Percentiles rank a stretch among this genome's conserved stretches.
Conservation (phyloP, 1,140 invertebrate species). For the Drosophila nigrodunni region DNA sequence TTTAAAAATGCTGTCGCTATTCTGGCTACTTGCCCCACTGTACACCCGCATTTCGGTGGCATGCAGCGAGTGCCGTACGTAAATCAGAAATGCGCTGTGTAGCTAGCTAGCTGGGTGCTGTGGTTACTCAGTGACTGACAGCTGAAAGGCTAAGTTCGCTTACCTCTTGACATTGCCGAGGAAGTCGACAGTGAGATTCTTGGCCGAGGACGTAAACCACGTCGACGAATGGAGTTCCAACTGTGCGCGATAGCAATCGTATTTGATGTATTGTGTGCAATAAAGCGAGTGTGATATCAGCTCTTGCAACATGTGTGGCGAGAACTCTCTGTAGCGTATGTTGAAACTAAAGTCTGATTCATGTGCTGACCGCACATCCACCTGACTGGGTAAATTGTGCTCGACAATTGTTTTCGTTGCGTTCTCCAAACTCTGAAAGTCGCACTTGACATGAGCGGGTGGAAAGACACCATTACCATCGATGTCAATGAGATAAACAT, state of each 20-base stretch:
- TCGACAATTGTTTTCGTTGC: conserved; percentile 96
- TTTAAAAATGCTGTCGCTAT: too few relatives aligned
- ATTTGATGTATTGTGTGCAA: conserved; percentile 95
- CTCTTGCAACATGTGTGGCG: conserved; percentile 94
- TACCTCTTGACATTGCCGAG: conserved; percentile 94
- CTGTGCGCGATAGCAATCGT: conserved; percentile 95
- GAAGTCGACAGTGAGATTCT: conserved; percentile 91
- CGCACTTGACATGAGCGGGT: conserved; percentile 95
- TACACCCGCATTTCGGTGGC: conserved; percentile 6
- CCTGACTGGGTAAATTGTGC: conserved; percentile 95
- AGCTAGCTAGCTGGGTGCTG: neutral
- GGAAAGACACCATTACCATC: conserved; percentile 96
- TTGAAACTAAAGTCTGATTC: conserved; percentile 92
- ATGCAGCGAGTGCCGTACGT: conserved; percentile 38
- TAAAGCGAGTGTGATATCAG: conserved; percentile 94
- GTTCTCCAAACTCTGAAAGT: conserved; percentile 93
- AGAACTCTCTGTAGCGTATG: conserved; percentile 95
- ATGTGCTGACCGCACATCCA: conserved; percentile 91
- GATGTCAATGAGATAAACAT: conserved; percentile 96
- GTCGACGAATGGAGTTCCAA: conserved; percentile 94
- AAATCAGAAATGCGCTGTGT: conserved; percentile 60
- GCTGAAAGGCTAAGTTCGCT: conserved; percentile 55
- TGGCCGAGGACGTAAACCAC: conserved; percentile 94
- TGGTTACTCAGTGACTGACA: conserved; percentile 17
- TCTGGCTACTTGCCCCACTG: neutral